Percentiles rank a stretch among this genome's conserved stretches.
Conservation (phyloP, 2,113 vertebrate species). For the Pangasianodon hypophthalmus region DNA sequence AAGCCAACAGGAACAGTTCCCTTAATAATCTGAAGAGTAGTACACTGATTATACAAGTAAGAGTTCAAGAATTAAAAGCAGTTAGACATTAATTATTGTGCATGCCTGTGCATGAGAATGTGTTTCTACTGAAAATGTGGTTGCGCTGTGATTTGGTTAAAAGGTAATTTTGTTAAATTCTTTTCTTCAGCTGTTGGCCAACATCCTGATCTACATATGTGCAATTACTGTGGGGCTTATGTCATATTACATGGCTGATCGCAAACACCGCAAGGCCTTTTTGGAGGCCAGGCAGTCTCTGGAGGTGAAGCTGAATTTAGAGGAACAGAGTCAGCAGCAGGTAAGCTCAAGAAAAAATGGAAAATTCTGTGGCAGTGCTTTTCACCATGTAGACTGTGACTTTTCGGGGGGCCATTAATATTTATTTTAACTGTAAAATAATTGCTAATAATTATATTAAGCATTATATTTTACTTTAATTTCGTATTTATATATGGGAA, state of each 20-base stretch:
- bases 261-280: conserved; percentile 96
- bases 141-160: conserved; percentile 19
- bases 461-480: not conserved
- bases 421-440: not conserved
- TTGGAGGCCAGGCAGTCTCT: conserved; percentile 93
- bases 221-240: conserved; percentile 89
- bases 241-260: conserved; percentile 97
- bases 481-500: not conserved
- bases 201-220: conserved; percentile 87
- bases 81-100: not conserved
- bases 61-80: not conserved
- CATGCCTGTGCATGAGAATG: conserved; percentile 22
- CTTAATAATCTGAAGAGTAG: not conserved
- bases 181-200: conserved; percentile 83
- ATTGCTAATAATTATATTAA: not conserved
- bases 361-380: not conserved
- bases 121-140: not conserved
- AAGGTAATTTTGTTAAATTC: not conserved
- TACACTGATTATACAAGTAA: not conserved
- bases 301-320: conserved; percentile 95
- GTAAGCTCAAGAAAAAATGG: conserved; percentile 63
- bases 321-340: conserved; percentile 98
- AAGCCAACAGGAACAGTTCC: not conserved
- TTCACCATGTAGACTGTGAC: not conserved
- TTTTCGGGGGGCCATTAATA: not conserved